phyloP scores from a whole-genome alignment of 2,113 vertebrate species.

The Sylvia atricapilla region DNA sequence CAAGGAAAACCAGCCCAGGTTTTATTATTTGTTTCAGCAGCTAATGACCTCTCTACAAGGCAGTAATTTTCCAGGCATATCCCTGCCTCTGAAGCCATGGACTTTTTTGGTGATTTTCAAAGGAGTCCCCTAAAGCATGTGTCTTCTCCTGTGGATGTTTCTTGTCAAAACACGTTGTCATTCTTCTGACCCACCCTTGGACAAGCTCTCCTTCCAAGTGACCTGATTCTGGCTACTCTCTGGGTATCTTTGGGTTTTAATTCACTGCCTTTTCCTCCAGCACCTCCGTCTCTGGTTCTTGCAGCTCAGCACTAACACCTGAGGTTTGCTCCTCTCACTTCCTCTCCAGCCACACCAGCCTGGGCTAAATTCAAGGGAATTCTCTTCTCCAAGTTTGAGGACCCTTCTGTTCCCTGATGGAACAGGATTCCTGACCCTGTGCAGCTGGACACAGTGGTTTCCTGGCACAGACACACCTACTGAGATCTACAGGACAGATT shows the following conservation, averaged over 20 bases:
- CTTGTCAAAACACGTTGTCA: background rate
- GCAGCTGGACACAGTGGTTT: background rate
- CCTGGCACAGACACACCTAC: background rate
- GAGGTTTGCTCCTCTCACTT: background rate
- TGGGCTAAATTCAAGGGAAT: background rate
- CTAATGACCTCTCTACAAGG: background rate
- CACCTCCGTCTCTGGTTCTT: background rate
- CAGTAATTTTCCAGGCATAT: background rate
- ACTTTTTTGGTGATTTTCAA: background rate
- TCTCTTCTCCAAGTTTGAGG: background rate
- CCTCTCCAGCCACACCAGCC: background rate
- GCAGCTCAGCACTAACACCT: background rate
- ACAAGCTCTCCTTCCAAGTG: background rate
- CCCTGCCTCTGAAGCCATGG: background rate
- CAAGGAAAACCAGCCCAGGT: background rate
- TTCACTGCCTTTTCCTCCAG: background rate
- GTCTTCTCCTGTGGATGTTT: background rate
- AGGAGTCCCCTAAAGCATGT: background rate
- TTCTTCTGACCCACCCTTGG: background rate
- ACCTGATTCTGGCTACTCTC: background rate
- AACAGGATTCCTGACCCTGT: fast-evolving
- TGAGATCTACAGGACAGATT: background rate
- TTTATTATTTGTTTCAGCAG: background rate
- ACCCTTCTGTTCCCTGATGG: background rate
- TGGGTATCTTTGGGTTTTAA: background rate